A percentile compares a stretch with the other conserved stretches of the same genome.
Evolutionary conservation across 2,797 vertebrate genomes (phyloP).

Genomic region (Rhincodon typus): DNA sequence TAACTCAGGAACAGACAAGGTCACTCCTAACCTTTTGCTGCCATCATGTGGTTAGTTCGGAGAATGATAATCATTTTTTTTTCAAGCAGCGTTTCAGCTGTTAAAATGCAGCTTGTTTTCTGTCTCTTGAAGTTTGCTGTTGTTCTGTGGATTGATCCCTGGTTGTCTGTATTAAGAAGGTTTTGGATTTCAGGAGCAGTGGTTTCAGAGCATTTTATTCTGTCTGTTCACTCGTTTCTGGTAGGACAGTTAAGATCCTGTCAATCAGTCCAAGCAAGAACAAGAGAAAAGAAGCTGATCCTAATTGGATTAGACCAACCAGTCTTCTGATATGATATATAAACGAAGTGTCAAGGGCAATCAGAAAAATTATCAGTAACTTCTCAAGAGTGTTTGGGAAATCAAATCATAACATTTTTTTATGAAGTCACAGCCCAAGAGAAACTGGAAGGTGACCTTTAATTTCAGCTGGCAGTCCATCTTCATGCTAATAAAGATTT

Average conservation of each 20-base stretch:
- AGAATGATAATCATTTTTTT: background rate
- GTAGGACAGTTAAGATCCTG: background rate
- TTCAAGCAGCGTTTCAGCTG: background rate
- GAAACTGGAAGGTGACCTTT: background rate
- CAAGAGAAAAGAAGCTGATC: background rate
- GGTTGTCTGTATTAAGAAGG: background rate
- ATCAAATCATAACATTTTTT: conserved; percentile 22
- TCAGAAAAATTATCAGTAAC: conserved; percentile 24
- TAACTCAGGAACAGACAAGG: background rate
- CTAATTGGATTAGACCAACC: background rate
- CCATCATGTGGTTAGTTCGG: conserved; percentile 10
- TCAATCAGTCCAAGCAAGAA: conserved; percentile 14
- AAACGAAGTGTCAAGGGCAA: background rate
- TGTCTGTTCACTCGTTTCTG: background rate
- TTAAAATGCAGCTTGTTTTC: background rate
- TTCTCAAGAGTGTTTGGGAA: conserved; percentile 22
- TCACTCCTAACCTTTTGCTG: background rate
- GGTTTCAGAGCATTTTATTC: background rate
- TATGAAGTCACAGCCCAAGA: background rate
- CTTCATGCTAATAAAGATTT: background rate
- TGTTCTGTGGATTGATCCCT: background rate
- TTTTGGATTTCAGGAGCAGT: background rate
- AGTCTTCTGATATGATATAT: background rate
- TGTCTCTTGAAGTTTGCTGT: background rate
- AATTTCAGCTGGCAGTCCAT: background rate